These are phyloP conservation scores for Amphiduros pacificus DNA, from an alignment of 2,888 invertebrate genomes.

Conservation along the genomic window DNA sequence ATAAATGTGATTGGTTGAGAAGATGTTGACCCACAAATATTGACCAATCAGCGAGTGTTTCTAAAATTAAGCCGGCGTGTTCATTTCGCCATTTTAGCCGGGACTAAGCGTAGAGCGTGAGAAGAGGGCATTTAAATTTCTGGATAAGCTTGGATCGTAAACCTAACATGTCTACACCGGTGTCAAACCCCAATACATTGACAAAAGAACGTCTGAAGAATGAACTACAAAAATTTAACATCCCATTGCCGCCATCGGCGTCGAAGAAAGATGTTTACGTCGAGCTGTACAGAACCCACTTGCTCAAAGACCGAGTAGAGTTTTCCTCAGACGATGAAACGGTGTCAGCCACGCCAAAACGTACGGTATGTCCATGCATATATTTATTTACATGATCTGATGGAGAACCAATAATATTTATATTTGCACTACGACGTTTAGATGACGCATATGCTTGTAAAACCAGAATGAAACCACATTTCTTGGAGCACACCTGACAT, in stretches of 20 bases:
- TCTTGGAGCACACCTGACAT: too few species aligned
- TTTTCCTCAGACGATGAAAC: not conserved
- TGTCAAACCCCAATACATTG: not conserved
- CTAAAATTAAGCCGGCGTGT: not conserved
- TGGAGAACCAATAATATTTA: too few species aligned
- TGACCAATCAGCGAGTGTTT: not conserved
- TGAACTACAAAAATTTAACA: not conserved
- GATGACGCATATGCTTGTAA: too few species aligned
- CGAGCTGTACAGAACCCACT: not conserved
- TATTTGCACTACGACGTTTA: too few species aligned
- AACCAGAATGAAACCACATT: too few species aligned
- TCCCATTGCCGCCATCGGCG: not conserved
- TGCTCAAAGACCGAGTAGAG: not conserved
- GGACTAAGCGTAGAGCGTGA: not conserved
- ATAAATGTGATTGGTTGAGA: conserved; percentile 1
- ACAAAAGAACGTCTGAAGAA: not conserved
- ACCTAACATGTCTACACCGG: not conserved
- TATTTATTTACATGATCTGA: too few species aligned
- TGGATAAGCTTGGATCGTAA: too few species aligned
- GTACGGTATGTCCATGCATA: too few species aligned
- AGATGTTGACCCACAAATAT: not conserved
- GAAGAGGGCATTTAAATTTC: not conserved
- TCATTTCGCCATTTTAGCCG: not conserved
- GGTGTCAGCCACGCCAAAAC: not conserved
- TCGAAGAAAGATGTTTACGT: not conserved